These are phyloP conservation scores for Carlito syrichta DNA, from an alignment of 2,113 vertebrate genomes.

Conservation along the genomic window DNA sequence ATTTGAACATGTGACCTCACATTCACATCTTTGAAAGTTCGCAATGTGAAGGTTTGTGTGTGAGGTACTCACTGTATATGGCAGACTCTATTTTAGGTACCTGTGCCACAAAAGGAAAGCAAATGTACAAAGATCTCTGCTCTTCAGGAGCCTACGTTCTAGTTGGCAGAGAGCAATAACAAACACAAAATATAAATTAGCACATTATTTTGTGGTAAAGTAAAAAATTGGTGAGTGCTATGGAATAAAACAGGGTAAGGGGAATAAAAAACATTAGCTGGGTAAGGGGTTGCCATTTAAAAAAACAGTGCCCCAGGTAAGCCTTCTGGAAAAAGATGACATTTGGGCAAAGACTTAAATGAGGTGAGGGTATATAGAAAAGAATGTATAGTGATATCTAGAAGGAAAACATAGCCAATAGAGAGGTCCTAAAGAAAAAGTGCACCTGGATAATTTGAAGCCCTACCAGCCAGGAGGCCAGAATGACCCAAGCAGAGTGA, in stretches of 20 bases:
- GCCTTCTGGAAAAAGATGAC: background rate
- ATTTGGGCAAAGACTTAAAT: background rate
- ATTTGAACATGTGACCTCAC: no score
- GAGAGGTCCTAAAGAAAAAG: background rate
- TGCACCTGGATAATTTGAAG: background rate
- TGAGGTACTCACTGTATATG: no score
- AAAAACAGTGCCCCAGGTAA: background rate
- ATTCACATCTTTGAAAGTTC: no score
- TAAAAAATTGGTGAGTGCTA: background rate
- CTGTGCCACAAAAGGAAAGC: background rate
- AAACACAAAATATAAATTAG: background rate
- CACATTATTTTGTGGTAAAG: background rate
- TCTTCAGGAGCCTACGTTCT: background rate
- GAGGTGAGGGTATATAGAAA: background rate
- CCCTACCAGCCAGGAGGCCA: background rate
- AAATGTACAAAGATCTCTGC: background rate
- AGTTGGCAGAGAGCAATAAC: background rate
- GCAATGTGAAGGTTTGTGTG: no score
- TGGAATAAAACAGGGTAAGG: background rate
- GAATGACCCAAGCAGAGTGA: background rate
- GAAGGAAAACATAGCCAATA: background rate
- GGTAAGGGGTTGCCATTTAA: background rate
- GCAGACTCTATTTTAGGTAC: background rate
- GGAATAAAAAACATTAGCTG: background rate
- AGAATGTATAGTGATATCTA: background rate